Conservation (phyloP, 1,140 invertebrate species). For the Meloidogyne hapla region DNA sequence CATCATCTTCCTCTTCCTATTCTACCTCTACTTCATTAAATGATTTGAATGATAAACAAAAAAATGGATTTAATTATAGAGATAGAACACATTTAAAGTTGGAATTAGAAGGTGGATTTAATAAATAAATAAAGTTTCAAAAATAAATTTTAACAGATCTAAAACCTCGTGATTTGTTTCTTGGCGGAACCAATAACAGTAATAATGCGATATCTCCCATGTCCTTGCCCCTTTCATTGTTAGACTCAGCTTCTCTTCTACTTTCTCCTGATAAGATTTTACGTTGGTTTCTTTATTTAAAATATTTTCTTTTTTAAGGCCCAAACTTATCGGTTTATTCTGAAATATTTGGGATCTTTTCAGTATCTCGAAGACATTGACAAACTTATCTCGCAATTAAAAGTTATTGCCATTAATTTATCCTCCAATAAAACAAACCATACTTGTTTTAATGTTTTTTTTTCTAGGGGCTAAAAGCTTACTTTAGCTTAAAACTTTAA, state of each 20-base stretch:
- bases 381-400: too few species aligned
- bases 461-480: too few species aligned
- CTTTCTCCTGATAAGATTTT: conserved; percentile 1
- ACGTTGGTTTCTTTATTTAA: background rate
- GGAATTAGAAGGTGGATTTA: background rate
- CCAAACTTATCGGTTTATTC: too few species aligned
- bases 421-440: too few species aligned
- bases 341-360: too few species aligned
- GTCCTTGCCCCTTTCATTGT: background rate
- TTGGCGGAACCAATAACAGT: background rate
- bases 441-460: too few species aligned
- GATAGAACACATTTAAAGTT: background rate
- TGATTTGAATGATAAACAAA: background rate
- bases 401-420: too few species aligned
- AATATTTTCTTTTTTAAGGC: background rate
- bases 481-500: too few species aligned
- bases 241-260: background rate
- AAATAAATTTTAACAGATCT: background rate
- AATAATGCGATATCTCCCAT: background rate
- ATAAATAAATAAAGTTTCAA: too few species aligned
- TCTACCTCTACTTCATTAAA: background rate
- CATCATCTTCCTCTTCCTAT: background rate
- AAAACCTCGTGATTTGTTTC: background rate
- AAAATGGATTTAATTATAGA: background rate
- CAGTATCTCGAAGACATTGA: too few species aligned